Conservation (phyloP, 2,888 invertebrate genomes). For the Xanthia icteritia region DNA sequence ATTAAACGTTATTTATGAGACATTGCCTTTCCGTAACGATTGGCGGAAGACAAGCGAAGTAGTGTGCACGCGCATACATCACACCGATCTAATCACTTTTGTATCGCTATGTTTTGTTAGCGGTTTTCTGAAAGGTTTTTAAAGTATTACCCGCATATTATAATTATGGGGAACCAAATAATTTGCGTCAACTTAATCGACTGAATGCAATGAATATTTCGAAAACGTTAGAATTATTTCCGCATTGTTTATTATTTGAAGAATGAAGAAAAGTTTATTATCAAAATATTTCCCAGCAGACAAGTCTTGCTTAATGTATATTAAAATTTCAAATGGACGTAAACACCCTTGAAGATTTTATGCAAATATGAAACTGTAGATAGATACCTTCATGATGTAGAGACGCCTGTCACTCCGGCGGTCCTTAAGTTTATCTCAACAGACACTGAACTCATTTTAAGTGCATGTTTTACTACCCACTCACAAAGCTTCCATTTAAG, state of each 20-base stretch:
- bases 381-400: neutral
- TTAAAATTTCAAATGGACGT: neutral
- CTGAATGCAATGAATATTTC: neutral
- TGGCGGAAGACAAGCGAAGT: slow-evolving; percentile 65
- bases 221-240: neutral
- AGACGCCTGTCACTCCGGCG: slow-evolving; percentile 2
- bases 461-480: slow-evolving; percentile 38
- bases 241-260: neutral
- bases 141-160: too few relatives aligned
- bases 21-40: slow-evolving; percentile 64
- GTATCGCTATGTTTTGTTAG: neutral
- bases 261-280: neutral
- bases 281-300: neutral
- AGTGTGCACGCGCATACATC: slow-evolving; percentile 46
- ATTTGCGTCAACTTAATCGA: slow-evolving; percentile 22
- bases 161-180: slow-evolving; percentile 17
- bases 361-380: neutral
- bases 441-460: slow-evolving; percentile 38
- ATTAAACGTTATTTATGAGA: slow-evolving; percentile 61
- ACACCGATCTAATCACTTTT: slow-evolving; percentile 34
- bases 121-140: neutral
- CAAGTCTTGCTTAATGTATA: neutral
- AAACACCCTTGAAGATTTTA: neutral
- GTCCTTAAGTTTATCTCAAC: slow-evolving; percentile 10
- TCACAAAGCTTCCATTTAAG: slow-evolving; percentile 26